Evolutionary conservation across 2,113 vertebrate species (phyloP), one percentile per base, ranked within the genome.

Genomic region (Zootoca vivipara): DNA sequence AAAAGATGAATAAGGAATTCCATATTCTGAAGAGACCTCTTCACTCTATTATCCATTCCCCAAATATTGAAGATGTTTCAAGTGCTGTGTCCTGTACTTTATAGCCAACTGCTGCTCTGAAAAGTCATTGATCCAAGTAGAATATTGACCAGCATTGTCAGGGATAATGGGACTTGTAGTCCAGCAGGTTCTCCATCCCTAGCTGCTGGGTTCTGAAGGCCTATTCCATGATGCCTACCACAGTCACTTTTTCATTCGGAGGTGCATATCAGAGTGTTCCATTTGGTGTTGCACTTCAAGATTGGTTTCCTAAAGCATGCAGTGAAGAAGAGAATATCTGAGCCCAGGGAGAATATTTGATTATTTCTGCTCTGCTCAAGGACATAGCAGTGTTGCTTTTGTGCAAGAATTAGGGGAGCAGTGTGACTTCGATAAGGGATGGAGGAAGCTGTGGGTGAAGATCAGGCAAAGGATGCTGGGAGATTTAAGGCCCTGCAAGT

Each of bases 21-120:
- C 74, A 42, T 42, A 30, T 7, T 10, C 65, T 46, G 38, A 70
- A 46, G 28, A 82, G 46, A 9, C 46, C 46, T 52, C 46, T 52
- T 92, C 90, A 28, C 16, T 0, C 4, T 92, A 86, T 92, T 91
- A 89, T 89, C 92, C 92, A 92, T 65, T 93, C 86, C 92, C 70
- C 90, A 93, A 77, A 89, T 78, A 87, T 10, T 52, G 46, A 88
- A 78, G 75, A 90, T 90, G 91, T 89, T 93, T 90, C 75, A 82
- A 85, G 56, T 92, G 13, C 52, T 80, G 87, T 64, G 28, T 90
- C 90, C 90, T 73, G 73, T 81, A 87, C n/a, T 93, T 83, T 24
- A 87, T 91, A 92, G 90, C 91, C 84, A 87, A 92, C 89, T 93
- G 89, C 88, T 52, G 72, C 20, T 89, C 90, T 88, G 89, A 92